Conservation (phyloP, 2,888 invertebrate genomes). For the Crocallis elinguaria region DNA sequence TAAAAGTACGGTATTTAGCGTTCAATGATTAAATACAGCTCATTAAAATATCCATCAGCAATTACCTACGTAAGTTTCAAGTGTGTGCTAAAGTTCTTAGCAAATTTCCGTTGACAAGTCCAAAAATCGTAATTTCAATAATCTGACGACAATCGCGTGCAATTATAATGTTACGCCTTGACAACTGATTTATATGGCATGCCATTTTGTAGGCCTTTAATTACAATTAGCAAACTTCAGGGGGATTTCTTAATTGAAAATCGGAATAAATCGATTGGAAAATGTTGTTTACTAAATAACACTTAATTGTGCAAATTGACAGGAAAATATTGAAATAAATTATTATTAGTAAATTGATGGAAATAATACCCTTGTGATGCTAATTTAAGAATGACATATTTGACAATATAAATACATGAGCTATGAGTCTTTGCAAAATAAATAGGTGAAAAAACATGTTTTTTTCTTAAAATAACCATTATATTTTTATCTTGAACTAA, state of each 20-base stretch:
- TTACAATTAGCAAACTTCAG: slow-evolving; percentile 43
- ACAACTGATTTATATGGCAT: slow-evolving; percentile 60
- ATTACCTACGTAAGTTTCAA: no score
- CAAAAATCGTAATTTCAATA: slow-evolving; percentile 32
- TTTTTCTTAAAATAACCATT: no score
- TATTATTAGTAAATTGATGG: slow-evolving; percentile 31
- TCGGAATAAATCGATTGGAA: slow-evolving; percentile 39
- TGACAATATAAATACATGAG: slow-evolving; percentile 31
- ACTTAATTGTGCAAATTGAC: slow-evolving; percentile 23
- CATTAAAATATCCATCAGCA: no score
- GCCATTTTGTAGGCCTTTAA: slow-evolving; percentile 52
- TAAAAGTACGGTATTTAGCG: no score
- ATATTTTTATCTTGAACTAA: no score
- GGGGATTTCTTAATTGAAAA: slow-evolving; percentile 49
- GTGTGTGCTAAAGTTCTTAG: no score
- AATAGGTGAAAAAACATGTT: no score
- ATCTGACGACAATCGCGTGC: slow-evolving; percentile 54
- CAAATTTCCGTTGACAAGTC: not conserved
- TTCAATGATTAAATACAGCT: no score
- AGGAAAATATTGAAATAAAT: slow-evolving; percentile 29
- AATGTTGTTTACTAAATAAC: slow-evolving; percentile 22
- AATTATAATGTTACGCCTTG: slow-evolving; percentile 57
- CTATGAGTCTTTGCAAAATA: no score
- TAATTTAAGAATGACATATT: slow-evolving; percentile 14
- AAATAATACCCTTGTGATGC: slow-evolving; percentile 1